phyloP scores from a whole-genome alignment of 2,113 vertebrate species.

The Pardalotus punctatus region DNA sequence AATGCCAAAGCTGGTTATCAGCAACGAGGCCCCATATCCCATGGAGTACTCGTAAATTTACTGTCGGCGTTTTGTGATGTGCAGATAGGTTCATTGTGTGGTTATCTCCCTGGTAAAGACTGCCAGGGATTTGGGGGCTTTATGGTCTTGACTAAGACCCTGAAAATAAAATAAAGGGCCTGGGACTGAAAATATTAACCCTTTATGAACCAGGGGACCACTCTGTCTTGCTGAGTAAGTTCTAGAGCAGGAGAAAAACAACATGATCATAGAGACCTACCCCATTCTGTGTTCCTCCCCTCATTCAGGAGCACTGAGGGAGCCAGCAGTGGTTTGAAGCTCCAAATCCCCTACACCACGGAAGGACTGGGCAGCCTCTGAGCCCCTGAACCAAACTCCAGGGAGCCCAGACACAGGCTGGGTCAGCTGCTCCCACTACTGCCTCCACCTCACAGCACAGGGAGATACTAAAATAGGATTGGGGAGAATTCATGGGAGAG shows the following conservation, averaged over 20 bases:
- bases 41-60: background rate
- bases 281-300: background rate
- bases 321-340: background rate
- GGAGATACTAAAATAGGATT: background rate
- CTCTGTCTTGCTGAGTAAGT: background rate
- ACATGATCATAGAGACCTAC: fast-evolving
- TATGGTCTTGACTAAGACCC: background rate
- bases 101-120: background rate
- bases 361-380: fast-evolving
- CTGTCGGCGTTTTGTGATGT: background rate
- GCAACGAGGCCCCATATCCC: background rate
- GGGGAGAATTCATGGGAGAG: fast-evolving
- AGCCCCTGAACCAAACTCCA: background rate
- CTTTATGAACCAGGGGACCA: background rate
- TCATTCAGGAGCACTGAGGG: background rate
- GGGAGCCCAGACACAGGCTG: fast-evolving
- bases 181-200: background rate
- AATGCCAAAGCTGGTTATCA: constrained; percentile 10
- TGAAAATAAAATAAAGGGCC: background rate
- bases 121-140: background rate
- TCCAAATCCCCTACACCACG: fast-evolving
- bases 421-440: background rate
- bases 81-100: background rate
- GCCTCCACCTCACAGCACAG: fast-evolving
- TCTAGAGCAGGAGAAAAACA: background rate